Evolutionary conservation across 2,888 invertebrate species (phyloP).

Genomic region (Drosophila ustulata): DNA sequence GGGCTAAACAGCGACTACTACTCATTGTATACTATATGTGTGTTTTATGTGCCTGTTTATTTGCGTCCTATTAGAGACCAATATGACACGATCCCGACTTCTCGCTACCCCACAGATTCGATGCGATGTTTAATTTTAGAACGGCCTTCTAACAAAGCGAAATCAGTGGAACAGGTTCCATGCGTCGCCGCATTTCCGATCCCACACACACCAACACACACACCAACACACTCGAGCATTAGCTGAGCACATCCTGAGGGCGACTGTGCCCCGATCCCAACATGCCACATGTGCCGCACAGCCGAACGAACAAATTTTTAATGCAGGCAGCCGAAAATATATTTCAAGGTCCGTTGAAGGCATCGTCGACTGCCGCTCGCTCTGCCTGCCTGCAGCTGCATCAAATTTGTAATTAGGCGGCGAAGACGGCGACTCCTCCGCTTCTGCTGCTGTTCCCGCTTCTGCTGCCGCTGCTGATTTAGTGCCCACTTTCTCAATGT

Average conservation of each 20-base stretch:
- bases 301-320: constrained; percentile 67
- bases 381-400: constrained; percentile 71
- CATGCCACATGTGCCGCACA: constrained; percentile 59
- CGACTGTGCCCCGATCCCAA: constrained; percentile 22
- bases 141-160: constrained; percentile 51
- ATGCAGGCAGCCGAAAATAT: constrained; percentile 37
- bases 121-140: constrained; percentile 59
- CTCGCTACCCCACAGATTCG: constrained; percentile 48
- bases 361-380: constrained; percentile 29
- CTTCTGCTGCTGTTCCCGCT: constrained; percentile 13
- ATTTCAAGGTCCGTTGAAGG: constrained; percentile 66
- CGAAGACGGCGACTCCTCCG: constrained; percentile 45
- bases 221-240: neutral
- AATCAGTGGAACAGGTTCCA: constrained; percentile 69
- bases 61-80: constrained; percentile 55
- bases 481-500: constrained; percentile 66
- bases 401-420: constrained; percentile 65
- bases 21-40: constrained; percentile 31
- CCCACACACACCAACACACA: constrained; percentile 12
- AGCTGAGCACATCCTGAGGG: constrained; percentile 48
- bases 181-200: constrained; percentile 55
- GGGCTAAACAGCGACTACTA: constrained; percentile 24
- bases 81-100: constrained; percentile 51
- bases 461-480: constrained; percentile 49
- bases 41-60: constrained; percentile 58